phyloP scores from a whole-genome alignment of 2,888 invertebrate species.

The Sinhomidia bicolor region DNA sequence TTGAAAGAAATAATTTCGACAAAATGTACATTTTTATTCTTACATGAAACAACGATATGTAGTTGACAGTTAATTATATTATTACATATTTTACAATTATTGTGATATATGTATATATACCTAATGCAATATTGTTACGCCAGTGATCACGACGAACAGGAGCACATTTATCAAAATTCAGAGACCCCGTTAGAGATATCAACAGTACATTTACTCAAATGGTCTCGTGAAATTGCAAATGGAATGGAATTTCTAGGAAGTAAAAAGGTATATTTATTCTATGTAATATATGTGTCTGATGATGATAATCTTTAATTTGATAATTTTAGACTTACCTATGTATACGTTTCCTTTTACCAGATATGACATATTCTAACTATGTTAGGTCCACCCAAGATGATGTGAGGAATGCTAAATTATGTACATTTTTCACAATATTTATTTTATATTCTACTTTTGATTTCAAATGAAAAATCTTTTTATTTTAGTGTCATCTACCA shows the following conservation, averaged over 20 bases:
- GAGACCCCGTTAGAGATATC: background rate
- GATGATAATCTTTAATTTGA: background rate
- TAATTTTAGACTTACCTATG: no score
- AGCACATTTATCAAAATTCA: slow-evolving; percentile 37
- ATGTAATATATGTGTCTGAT: no score
- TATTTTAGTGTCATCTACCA: slow-evolving; percentile 70
- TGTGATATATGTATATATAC: background rate
- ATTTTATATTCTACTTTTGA: background rate
- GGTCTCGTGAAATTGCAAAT: slow-evolving; percentile 72
- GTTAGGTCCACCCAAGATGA: slow-evolving; percentile 48
- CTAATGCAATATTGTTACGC: background rate
- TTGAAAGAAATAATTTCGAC: background rate
- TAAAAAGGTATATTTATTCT: slow-evolving; percentile 65
- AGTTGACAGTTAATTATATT: no score
- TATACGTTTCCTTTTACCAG: background rate
- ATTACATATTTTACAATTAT: no score
- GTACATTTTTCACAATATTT: background rate
- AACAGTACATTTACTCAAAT: slow-evolving; percentile 48
- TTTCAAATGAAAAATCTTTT: background rate
- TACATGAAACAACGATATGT: no score
- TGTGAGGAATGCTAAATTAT: background rate
- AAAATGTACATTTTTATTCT: background rate
- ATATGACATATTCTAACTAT: slow-evolving; percentile 69
- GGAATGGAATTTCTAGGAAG: slow-evolving; percentile 75
- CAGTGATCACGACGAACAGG: background rate